phyloP scores from a whole-genome alignment of 2,113 vertebrate species.

The Quiscalus mexicanus region DNA sequence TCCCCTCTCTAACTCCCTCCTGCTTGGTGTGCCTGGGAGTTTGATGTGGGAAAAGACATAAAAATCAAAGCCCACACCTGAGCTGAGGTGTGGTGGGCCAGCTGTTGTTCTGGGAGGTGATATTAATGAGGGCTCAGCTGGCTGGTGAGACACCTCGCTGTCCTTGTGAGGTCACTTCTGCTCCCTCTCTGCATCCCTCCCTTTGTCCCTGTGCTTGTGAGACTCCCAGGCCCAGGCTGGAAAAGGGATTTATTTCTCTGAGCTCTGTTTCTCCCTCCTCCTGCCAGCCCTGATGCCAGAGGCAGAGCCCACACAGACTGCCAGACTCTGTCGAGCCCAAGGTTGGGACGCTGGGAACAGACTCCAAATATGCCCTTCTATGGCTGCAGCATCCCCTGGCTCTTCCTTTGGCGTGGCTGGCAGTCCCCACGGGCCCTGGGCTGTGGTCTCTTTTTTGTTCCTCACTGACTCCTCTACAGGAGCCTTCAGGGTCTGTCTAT shows the following conservation, averaged over 20 bases:
- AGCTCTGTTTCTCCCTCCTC: background rate
- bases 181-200: background rate
- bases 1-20: background rate
- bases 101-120: background rate
- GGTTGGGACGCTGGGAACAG: background rate
- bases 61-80: background rate
- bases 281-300: background rate
- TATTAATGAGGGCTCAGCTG: background rate
- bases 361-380: background rate
- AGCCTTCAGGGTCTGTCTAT: background rate
- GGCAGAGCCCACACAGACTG: constrained; percentile 52
- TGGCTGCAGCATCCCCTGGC: background rate
- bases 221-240: background rate
- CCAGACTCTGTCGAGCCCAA: background rate
- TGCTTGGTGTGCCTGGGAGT: background rate
- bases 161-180: background rate
- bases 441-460: constrained; percentile 46
- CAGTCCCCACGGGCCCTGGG: constrained; percentile 25
- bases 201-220: fast-evolving
- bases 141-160: background rate
- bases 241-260: background rate
- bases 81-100: background rate
- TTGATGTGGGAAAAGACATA: background rate
- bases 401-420: background rate
- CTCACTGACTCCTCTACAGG: background rate